phyloP scores from a whole-genome alignment of 2,113 vertebrate species.

The Mus pahari region DNA sequence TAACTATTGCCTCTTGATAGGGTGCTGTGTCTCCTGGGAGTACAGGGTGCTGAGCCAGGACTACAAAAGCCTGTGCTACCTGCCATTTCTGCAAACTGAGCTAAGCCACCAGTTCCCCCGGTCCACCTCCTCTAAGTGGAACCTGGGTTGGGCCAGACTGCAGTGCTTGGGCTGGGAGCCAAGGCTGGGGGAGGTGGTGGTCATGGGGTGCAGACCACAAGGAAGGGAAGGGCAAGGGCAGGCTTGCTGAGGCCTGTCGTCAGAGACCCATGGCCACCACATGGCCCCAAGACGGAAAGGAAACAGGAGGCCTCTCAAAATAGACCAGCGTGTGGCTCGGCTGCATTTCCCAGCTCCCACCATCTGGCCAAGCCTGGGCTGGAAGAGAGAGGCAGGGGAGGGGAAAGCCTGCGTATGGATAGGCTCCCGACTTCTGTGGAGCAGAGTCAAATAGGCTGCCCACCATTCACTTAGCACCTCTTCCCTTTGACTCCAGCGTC shows the following conservation, averaged over 20 bases:
- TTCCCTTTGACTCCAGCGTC: not conserved
- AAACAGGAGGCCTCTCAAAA: conserved; percentile 80
- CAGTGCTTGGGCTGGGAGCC: not conserved
- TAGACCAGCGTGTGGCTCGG: conserved; percentile 56
- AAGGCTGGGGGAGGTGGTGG: not conserved
- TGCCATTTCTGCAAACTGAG: not conserved
- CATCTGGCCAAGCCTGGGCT: conserved; percentile 72
- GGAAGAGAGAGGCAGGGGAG: conserved; percentile 39
- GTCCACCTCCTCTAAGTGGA: not conserved
- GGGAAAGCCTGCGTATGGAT: not conserved
- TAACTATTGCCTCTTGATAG: rapidly evolving
- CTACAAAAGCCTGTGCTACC: no score
- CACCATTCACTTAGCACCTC: not conserved
- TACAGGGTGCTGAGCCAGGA: not conserved
- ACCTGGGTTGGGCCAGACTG: not conserved
- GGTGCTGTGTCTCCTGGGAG: not conserved
- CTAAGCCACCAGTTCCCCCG: not conserved
- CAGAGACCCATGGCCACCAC: conserved; percentile 63
- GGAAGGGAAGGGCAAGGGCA: conserved; percentile 42
- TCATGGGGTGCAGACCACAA: not conserved
- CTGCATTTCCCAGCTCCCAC: conserved; percentile 65
- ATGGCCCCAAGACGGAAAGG: conserved; percentile 68
- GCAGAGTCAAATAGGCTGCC: not conserved
- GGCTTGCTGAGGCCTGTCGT: conserved; percentile 22
- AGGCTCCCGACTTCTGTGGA: not conserved